Conservation (phyloP, 2,888 invertebrate genomes). For the Andrena bucephala region DNA sequence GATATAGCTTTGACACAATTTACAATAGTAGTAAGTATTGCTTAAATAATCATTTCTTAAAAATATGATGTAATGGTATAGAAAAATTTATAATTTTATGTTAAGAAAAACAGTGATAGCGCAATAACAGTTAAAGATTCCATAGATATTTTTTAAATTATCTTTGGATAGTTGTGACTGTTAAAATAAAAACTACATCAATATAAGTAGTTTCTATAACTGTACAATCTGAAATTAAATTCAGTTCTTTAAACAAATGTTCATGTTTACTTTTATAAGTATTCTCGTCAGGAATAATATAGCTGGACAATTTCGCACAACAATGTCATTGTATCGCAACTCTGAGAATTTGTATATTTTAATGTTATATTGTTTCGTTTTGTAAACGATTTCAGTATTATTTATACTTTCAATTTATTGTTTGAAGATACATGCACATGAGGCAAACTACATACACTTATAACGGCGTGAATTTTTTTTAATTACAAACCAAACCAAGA, state of each 20-base stretch:
- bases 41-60: constrained; percentile 72
- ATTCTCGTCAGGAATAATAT: constrained; percentile 27
- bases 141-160: constrained; percentile 42
- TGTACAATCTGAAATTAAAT: constrained; percentile 58
- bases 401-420: constrained; percentile 76
- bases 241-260: constrained; percentile 56
- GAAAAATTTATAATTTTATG: constrained; percentile 62
- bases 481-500: constrained; percentile 86
- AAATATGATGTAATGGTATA: constrained; percentile 68
- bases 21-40: constrained; percentile 76
- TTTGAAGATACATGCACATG: constrained; percentile 78
- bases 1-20: constrained; percentile 78
- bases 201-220: constrained; percentile 46
- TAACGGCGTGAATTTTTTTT: constrained; percentile 64
- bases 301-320: constrained; percentile 24
- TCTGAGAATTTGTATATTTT: constrained; percentile 44
- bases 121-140: constrained; percentile 63
- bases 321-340: constrained; percentile 35
- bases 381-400: constrained; percentile 47
- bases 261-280: constrained; percentile 19
- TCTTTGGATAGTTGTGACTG: constrained; percentile 42
- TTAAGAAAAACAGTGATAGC: constrained; percentile 48
- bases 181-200: constrained; percentile 56
- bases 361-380: constrained; percentile 49
- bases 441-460: constrained; percentile 79